A percentile compares a stretch with the other conserved stretches of the same genome.
phyloP scores from a whole-genome alignment of 1,140 invertebrate species.

The Aphelinus atriplicis region DNA sequence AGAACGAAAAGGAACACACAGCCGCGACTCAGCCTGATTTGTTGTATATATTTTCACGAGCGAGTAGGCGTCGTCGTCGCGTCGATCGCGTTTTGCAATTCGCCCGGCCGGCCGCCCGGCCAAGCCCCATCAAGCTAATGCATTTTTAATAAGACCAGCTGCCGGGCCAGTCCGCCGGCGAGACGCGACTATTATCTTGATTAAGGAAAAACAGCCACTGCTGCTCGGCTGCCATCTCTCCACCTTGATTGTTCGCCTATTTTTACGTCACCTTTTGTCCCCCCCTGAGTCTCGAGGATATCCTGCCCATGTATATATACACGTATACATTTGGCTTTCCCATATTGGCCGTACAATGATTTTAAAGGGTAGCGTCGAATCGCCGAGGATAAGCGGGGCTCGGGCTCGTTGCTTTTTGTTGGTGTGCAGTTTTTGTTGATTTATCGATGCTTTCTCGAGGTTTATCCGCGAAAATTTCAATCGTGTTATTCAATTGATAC shows the following conservation, averaged over 20 bases:
- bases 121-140: conserved; percentile 48
- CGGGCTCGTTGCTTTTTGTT: no score
- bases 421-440: background rate
- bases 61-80: background rate
- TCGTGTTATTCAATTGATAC: no score
- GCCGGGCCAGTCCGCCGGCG: conserved; percentile 18
- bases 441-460: no score
- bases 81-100: background rate
- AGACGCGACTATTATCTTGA: conserved; percentile 48
- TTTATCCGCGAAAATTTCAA: no score
- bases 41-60: conserved; percentile 1
- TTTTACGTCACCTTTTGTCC: no score
- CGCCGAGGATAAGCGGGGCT: no score
- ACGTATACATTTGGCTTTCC: no score
- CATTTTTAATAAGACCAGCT: conserved; percentile 48
- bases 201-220: conserved; percentile 41
- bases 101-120: background rate
- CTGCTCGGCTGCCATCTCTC: background rate
- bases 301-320: no score
- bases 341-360: no score
- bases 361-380: no score
- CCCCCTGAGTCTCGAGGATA: no score
- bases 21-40: background rate
- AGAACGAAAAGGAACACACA: background rate
- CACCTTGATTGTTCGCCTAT: no score